Evolutionary conservation across 2,888 invertebrate species (phyloP).

Genomic region (Nineta flava): DNA sequence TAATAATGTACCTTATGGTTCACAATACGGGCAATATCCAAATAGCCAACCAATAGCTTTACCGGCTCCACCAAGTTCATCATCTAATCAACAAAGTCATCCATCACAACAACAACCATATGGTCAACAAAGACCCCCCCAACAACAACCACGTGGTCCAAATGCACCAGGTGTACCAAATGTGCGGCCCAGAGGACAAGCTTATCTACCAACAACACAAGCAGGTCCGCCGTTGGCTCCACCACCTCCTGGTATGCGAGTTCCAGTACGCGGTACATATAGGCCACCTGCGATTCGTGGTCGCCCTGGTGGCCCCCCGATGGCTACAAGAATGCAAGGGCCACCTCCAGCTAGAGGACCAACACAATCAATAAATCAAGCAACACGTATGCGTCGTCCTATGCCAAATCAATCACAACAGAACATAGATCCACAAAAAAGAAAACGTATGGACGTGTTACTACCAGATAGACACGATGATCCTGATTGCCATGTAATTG

Average conservation of each 20-base stretch:
- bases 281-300: slow-evolving; percentile 26
- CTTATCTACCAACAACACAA: slow-evolving; percentile 14
- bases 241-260: slow-evolving; percentile 38
- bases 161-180: slow-evolving; percentile 32
- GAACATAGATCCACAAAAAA: not conserved
- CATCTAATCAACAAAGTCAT: not conserved
- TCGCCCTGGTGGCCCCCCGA: slow-evolving; percentile 29
- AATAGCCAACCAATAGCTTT: not conserved
- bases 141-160: slow-evolving; percentile 27
- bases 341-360: not conserved
- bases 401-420: not conserved
- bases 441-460: slow-evolving; percentile 32
- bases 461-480: slow-evolving; percentile 55
- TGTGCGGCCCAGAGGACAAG: slow-evolving; percentile 28
- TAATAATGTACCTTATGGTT: slow-evolving; percentile 2
- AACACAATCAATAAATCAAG: not conserved
- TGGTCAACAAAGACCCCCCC: slow-evolving; percentile 24
- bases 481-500: slow-evolving; percentile 59
- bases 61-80: not conserved
- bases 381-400: not conserved
- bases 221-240: slow-evolving; percentile 26
- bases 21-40: slow-evolving; percentile 14
- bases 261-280: slow-evolving; percentile 34
- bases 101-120: slow-evolving; percentile 22
- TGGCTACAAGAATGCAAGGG: not conserved